Evolutionary conservation across 2,888 invertebrate genomes (phyloP), one percentile per base, ranked within the genome.

Genomic region (Xylota segnis): DNA sequence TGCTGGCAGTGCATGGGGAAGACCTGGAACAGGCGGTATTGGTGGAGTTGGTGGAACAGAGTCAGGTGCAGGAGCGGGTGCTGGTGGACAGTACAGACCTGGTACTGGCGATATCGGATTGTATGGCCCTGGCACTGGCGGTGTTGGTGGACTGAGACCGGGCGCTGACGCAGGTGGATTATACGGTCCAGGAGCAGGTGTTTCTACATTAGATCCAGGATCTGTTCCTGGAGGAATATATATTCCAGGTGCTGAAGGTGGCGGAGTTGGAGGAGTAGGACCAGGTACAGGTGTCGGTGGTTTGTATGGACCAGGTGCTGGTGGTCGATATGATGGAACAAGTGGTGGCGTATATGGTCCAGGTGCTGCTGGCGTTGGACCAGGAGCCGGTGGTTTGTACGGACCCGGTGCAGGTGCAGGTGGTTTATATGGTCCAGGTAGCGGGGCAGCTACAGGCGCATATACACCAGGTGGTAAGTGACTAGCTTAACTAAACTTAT

Each of bases 101-200:
- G 43, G 43, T 6, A 6, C 43, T 14, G 23, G 23, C 3, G 23
- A 23, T 23, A 23, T 23, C 3, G 7, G 77, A 40, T 14, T 23
- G n/a, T 68, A 68, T 14, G 37, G 61, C 12, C 23, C 58, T 56
- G 87, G 75, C 43, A 82, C 72, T 29, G 68, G 70, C 5, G 88
- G 86, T 56, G 81, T 68, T 5, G 77, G 7, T 3, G 37, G 76
- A 18, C 63, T 32, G 29, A 43, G 74, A 65, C 75, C 88, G 37
- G 88, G 89, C 1, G 70, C 78, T 0, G 88, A 87, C 47, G 74
- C 37, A 18, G 65, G 77, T 16, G 81, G 65, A 14, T 43, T n/a
- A 6, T 43, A 50, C 4, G 37, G 58, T 40, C 66, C 52, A 14
- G 14, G 43, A 5, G 6, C 0, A 2, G 14, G 43, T 43, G 14